Conservation (phyloP, 2,113 vertebrate species). For the Anolis carolinensis region DNA sequence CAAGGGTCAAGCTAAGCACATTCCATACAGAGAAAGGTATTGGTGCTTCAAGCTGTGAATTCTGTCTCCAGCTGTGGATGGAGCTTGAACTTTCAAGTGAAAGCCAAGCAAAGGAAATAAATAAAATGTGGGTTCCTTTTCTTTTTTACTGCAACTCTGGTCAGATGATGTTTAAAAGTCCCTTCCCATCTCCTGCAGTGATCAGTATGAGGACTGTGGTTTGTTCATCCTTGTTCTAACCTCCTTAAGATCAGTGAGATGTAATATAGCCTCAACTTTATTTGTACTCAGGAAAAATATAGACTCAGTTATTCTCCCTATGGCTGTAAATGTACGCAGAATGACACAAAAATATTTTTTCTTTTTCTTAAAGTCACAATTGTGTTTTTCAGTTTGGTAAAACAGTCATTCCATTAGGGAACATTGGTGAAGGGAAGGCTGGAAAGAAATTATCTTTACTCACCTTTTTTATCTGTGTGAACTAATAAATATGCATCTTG, state of each 20-base stretch:
- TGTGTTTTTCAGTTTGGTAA: background rate
- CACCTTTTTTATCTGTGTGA: background rate
- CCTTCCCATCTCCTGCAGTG: slow-evolving; percentile 11
- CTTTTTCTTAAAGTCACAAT: background rate
- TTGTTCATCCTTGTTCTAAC: slow-evolving; percentile 5
- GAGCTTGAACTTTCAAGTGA: slow-evolving; percentile 6
- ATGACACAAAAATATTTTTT: background rate
- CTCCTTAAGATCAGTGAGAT: slow-evolving; percentile 5
- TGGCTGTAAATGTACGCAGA: background rate
- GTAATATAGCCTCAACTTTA: background rate
- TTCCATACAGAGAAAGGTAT: background rate
- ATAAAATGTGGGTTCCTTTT: background rate
- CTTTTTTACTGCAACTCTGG: background rate
- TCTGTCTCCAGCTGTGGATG: slow-evolving; percentile 8
- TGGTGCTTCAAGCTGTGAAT: background rate
- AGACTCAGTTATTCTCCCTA: background rate
- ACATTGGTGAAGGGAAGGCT: background rate
- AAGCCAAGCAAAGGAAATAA: slow-evolving; percentile 12
- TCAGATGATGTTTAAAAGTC: background rate
- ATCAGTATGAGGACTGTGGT: background rate
- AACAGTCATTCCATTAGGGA: background rate
- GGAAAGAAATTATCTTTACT: background rate
- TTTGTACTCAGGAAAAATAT: background rate
- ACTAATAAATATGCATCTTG: no score
- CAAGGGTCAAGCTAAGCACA: background rate